Percentiles rank a stretch among this genome's conserved stretches.
phyloP scores from a whole-genome alignment of 2,113 vertebrate species.

The Rhabdomys dilectus region DNA sequence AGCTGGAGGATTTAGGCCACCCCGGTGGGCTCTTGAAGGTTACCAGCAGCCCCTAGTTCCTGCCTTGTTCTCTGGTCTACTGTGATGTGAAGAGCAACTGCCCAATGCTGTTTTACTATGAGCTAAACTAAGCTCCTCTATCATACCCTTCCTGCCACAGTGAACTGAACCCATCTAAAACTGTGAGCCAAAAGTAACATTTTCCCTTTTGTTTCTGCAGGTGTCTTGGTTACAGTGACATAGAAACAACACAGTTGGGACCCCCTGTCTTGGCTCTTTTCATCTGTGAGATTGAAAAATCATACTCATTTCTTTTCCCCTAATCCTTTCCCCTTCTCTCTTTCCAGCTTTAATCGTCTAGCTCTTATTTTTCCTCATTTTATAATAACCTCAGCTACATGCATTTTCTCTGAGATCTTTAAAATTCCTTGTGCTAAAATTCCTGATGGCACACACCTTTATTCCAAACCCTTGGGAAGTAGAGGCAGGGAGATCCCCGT shows the following conservation, averaged over 20 bases:
- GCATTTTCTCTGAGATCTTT: not conserved
- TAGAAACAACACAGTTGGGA: not conserved
- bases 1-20: not conserved
- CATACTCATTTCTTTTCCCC: not conserved
- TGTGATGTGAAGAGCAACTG: not conserved
- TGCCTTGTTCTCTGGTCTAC: not conserved
- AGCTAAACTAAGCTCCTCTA: not conserved
- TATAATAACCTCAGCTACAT: not conserved
- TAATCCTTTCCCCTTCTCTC: not conserved
- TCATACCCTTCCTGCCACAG: no score
- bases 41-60: not conserved
- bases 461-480: not conserved
- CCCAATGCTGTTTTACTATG: no score
- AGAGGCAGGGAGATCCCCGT: not conserved
- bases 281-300: slow-evolving; percentile 19
- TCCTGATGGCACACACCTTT: not conserved
- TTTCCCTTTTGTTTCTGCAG: not conserved
- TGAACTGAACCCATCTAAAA: not conserved
- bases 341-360: slow-evolving; percentile 9
- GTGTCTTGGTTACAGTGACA: not conserved
- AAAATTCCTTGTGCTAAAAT: not conserved
- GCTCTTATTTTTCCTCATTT: not conserved
- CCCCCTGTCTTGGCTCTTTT: slow-evolving; percentile 11
- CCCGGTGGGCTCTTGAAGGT: not conserved
- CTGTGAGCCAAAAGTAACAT: not conserved